phyloP scores from a whole-genome alignment of 1,140 invertebrate species.

The Hylyphantes graminicola region DNA sequence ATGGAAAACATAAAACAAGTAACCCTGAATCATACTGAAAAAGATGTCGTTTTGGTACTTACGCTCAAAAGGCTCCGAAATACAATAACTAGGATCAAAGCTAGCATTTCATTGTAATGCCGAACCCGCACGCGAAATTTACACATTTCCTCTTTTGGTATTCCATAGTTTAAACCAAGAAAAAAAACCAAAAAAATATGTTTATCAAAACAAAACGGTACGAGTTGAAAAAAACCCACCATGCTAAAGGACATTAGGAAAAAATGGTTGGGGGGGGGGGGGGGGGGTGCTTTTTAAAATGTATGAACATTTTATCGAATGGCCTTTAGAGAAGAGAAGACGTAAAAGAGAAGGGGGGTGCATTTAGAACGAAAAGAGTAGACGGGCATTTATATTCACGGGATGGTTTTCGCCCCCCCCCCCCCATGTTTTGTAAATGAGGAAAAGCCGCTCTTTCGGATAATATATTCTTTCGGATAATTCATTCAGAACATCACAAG shows the following conservation, averaged over 20 bases:
- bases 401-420: conserved; percentile 44
- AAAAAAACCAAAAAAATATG: conserved; percentile 45
- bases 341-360: neutral
- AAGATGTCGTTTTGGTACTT: too few species aligned
- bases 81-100: neutral
- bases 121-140: conserved; percentile 34
- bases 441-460: conserved; percentile 31
- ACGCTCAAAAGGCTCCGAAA: neutral
- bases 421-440: conserved; percentile 55
- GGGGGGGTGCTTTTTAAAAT: conserved; percentile 58
- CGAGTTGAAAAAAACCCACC: conserved; percentile 11
- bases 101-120: conserved; percentile 55
- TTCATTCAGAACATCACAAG: conserved; percentile 10
- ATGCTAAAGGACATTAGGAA: conserved; percentile 4
- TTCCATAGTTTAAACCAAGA: conserved; percentile 33
- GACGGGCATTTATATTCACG: conserved; percentile 56
- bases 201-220: conserved; percentile 57
- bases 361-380: conserved; percentile 9
- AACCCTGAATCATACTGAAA: too few species aligned
- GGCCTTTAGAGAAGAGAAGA: conserved; percentile 15
- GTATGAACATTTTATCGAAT: conserved; percentile 61
- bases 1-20: too few species aligned
- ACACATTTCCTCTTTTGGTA: conserved; percentile 13
- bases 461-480: conserved; percentile 44
- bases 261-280: neutral